phyloP scores from a whole-genome alignment of 2,113 vertebrate genomes.

The Struthidea cinerea region DNA sequence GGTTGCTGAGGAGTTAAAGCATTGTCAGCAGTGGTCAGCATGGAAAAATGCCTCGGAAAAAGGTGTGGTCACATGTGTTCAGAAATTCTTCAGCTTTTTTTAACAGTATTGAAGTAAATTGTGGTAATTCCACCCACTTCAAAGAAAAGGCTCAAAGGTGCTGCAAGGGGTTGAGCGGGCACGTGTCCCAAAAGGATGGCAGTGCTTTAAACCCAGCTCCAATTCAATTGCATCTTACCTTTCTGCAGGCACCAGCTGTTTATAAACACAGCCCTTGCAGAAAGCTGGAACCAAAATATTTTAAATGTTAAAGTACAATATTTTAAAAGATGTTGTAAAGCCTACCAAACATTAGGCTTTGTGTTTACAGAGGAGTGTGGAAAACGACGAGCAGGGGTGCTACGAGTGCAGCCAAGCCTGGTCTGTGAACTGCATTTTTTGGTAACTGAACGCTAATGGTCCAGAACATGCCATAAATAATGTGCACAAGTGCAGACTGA shows the following conservation, averaged over 20 bases:
- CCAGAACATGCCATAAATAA: not conserved
- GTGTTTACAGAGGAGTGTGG: not conserved
- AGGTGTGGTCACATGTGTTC: not conserved
- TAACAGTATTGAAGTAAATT: not conserved
- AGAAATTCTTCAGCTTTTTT: not conserved
- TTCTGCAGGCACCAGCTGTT: not conserved
- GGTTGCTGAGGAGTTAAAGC: not conserved
- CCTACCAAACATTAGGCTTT: not conserved
- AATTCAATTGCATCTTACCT: not conserved
- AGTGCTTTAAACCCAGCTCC: not conserved
- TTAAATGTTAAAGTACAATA: not conserved
- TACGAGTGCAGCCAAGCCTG: not conserved
- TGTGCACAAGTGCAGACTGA: not conserved
- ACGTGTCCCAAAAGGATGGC: not conserved
- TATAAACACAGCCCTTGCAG: not conserved
- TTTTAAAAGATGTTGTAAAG: not conserved
- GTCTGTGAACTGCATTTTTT: not conserved
- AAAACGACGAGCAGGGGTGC: not conserved
- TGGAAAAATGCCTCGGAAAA: not conserved
- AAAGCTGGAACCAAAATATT: not conserved
- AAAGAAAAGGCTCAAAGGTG: not conserved
- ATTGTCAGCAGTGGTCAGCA: not conserved
- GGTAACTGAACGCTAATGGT: not conserved
- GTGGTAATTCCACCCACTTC: not conserved
- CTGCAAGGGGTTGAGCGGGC: accelerated